These are phyloP conservation scores for Diogma glabrata DNA, from an alignment of 2,888 invertebrate genomes.

Conservation along the genomic window DNA sequence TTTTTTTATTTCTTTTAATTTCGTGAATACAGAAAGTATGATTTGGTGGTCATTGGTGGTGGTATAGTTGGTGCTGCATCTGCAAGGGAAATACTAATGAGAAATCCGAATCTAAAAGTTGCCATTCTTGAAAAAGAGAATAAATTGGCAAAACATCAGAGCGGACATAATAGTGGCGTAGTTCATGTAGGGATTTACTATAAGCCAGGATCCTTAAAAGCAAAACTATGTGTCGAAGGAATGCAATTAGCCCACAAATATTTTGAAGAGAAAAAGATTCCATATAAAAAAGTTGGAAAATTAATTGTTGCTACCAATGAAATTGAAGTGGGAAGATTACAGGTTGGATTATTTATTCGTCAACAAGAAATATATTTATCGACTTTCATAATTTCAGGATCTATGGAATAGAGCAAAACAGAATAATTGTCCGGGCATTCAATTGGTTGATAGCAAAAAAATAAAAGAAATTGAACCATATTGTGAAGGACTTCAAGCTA, in stretches of 20 bases:
- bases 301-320: constrained; percentile 78
- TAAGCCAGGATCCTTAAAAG: constrained; percentile 76
- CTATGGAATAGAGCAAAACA: constrained; percentile 68
- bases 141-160: constrained; percentile 78
- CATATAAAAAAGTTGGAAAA: constrained; percentile 92
- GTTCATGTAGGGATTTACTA: constrained; percentile 95
- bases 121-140: constrained; percentile 89
- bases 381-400: constrained; percentile 28
- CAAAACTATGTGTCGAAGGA: constrained; percentile 88
- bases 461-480: constrained; percentile 77
- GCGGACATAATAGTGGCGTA: constrained; percentile 95
- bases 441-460: constrained; percentile 59
- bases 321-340: constrained; percentile 57
- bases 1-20: not conserved
- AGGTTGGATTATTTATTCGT: constrained; percentile 24
- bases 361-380: not conserved
- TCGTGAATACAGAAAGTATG: constrained; percentile 45
- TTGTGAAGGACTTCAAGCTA: constrained; percentile 79
- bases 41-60: constrained; percentile 91
- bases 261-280: constrained; percentile 71
- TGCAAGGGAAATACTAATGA: constrained; percentile 70
- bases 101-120: constrained; percentile 69
- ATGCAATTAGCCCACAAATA: constrained; percentile 70
- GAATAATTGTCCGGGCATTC: constrained; percentile 78
- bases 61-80: constrained; percentile 95